A percentile compares a stretch with the other conserved stretches of the same genome.
These are phyloP conservation scores for Eurytoma adleriae DNA, from an alignment of 2,888 invertebrate genomes.

Conservation along the genomic window DNA sequence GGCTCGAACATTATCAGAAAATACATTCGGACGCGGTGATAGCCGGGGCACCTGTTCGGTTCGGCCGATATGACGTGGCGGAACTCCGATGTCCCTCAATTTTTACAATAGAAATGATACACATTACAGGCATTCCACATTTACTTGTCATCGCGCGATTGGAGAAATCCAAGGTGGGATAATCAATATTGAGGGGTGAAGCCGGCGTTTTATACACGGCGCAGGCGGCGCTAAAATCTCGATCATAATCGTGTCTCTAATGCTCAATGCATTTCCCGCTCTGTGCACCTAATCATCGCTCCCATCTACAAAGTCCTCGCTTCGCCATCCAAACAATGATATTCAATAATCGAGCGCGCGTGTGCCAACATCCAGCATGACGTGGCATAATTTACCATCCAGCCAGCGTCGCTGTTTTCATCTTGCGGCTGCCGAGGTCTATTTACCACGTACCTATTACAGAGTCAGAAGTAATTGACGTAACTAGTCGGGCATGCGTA, in stretches of 20 bases:
- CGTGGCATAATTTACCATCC: neutral
- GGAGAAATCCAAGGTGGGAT: too few species aligned
- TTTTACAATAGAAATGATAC: neutral
- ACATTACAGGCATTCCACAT: neutral
- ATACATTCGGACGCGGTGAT: too few species aligned
- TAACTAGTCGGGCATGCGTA: too few species aligned
- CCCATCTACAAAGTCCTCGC: neutral
- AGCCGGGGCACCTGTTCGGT: too few species aligned
- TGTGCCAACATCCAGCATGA: neutral
- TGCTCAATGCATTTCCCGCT: too few species aligned
- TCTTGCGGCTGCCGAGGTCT: neutral
- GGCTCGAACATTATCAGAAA: too few species aligned
- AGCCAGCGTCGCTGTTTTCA: conserved; percentile 4
- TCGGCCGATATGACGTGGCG: too few species aligned
- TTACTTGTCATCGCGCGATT: too few species aligned
- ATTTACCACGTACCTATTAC: too few species aligned
- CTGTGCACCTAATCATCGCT: conserved; percentile 2
- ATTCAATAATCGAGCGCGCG: conserved; percentile 1
- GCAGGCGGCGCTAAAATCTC: neutral
- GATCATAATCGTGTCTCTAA: conserved; percentile 1
- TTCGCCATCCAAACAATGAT: conserved; percentile 2
- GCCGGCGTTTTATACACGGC: neutral
- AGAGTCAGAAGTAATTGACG: too few species aligned
- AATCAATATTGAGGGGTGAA: neutral
- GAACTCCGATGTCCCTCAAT: too few species aligned